Conservation (phyloP, 1,140 invertebrate species). For the Meloidogyne exigua region DNA sequence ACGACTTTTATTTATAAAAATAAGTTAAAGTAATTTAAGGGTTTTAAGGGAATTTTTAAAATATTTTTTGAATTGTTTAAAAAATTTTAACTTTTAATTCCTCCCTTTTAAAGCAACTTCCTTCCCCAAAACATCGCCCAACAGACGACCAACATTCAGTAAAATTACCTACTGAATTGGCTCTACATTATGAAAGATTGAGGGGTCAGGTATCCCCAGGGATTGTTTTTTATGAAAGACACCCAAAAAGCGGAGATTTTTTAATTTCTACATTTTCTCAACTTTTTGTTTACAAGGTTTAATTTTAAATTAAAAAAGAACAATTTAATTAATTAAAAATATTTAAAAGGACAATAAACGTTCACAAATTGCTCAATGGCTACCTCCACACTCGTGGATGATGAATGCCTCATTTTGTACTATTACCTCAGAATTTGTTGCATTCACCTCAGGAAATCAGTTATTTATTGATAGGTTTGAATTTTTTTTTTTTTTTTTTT, state of each 20-base stretch:
- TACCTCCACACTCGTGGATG: constrained; percentile 22
- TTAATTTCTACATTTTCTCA: constrained; percentile 17
- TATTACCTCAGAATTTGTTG: constrained; percentile 43
- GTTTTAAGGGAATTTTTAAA: too few relatives aligned
- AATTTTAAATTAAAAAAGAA: constrained; percentile 3
- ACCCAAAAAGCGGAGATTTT: constrained; percentile 20
- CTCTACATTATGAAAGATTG: constrained; percentile 43
- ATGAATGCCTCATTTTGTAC: constrained; percentile 45
- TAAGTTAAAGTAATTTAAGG: too few relatives aligned
- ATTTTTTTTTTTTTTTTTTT: not conserved
- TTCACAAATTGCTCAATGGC: constrained; percentile 30
- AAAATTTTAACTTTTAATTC: not conserved
- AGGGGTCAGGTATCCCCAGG: constrained; percentile 39
- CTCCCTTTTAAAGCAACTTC: not conserved
- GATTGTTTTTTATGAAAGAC: constrained; percentile 20
- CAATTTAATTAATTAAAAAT: constrained; percentile 22
- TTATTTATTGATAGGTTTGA: constrained; percentile 45
- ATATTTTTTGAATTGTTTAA: too few relatives aligned
- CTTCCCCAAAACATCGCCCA: not conserved
- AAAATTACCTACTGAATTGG: constrained; percentile 39
- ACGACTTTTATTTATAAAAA: not conserved
- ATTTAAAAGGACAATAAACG: constrained; percentile 37
- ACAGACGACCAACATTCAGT: not conserved
- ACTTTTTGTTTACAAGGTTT: constrained; percentile 26
- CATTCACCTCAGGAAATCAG: constrained; percentile 40